Percentiles rank a stretch among this genome's conserved stretches.
These are phyloP conservation scores for Metopia argyrocephala DNA, from an alignment of 2,888 invertebrate genomes.

Conservation along the genomic window DNA sequence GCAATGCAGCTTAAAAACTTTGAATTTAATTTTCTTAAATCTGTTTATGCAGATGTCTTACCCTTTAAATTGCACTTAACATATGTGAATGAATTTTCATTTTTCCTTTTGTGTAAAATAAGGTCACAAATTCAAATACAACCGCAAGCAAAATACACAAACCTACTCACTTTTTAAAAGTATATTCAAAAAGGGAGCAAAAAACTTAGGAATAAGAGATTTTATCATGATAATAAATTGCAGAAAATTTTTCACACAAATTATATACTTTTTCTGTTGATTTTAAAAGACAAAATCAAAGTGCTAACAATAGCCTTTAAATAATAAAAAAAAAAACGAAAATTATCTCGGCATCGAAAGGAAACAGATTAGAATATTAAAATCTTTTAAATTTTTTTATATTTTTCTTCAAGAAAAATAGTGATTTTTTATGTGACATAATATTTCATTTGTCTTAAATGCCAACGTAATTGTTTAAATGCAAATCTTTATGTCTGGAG, in stretches of 20 bases:
- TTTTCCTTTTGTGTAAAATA: conserved; percentile 6
- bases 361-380: no score
- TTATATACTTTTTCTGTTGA: conserved; percentile 7
- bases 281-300: not conserved
- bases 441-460: conserved; percentile 35
- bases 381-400: not conserved
- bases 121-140: conserved; percentile 9
- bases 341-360: no score
- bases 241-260: conserved; percentile 3
- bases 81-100: conserved; percentile 34
- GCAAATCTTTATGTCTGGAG: conserved; percentile 20
- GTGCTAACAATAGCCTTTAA: conserved; percentile 12
- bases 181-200: not conserved
- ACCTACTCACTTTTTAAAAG: not conserved
- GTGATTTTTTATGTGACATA: conserved; percentile 15
- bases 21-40: no score
- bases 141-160: not conserved
- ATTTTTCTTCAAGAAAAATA: not conserved
- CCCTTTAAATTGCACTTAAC: not conserved
- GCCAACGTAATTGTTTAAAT: conserved; percentile 42
- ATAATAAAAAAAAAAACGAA: not conserved
- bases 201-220: conserved; percentile 11
- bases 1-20: no score
- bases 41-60: not conserved
- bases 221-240: conserved; percentile 42